These are phyloP conservation scores for Thamnaconus septentrionalis DNA, from an alignment of 2,113 vertebrate species.

Conservation along the genomic window DNA sequence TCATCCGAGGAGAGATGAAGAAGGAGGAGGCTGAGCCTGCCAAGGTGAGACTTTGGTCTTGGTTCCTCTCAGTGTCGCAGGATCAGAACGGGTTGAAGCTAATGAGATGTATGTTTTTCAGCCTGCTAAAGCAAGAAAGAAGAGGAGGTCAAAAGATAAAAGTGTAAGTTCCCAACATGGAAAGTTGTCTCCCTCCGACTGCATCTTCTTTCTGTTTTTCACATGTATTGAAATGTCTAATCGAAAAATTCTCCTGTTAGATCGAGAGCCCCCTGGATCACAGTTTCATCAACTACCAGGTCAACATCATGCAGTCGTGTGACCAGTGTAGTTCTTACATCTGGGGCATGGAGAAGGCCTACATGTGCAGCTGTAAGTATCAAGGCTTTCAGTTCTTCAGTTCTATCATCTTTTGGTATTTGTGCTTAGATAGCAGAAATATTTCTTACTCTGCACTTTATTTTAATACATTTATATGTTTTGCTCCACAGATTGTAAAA, in stretches of 20 bases:
- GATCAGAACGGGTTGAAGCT: not conserved
- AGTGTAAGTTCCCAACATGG: conserved; percentile 77
- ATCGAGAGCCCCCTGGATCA: conserved; percentile 88
- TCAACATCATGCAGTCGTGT: conserved; percentile 94
- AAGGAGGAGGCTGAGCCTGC: conserved; percentile 85
- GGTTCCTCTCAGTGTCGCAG: not conserved
- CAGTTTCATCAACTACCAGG: conserved; percentile 88
- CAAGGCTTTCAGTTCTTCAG: not conserved
- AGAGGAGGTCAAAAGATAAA: conserved; percentile 91
- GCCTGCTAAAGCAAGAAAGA: conserved; percentile 91
- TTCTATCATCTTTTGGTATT: not conserved
- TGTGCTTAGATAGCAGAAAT: not conserved
- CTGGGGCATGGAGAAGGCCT: conserved; percentile 98
- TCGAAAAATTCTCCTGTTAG: conserved; percentile 55
- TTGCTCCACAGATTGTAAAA: conserved; percentile 84
- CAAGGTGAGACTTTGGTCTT: conserved; percentile 73
- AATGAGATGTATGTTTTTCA: conserved; percentile 51
- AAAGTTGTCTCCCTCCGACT: not conserved
- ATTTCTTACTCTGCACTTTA: not conserved
- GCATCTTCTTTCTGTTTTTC: not conserved
- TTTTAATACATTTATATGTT: not conserved
- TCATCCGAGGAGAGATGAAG: conserved; percentile 89
- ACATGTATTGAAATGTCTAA: not conserved
- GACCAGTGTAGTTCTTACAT: conserved; percentile 93
- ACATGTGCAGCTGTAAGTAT: conserved; percentile 91